Evolutionary conservation across 2,797 vertebrate genomes (phyloP).

Genomic region (Gymnocypris eckloni): DNA sequence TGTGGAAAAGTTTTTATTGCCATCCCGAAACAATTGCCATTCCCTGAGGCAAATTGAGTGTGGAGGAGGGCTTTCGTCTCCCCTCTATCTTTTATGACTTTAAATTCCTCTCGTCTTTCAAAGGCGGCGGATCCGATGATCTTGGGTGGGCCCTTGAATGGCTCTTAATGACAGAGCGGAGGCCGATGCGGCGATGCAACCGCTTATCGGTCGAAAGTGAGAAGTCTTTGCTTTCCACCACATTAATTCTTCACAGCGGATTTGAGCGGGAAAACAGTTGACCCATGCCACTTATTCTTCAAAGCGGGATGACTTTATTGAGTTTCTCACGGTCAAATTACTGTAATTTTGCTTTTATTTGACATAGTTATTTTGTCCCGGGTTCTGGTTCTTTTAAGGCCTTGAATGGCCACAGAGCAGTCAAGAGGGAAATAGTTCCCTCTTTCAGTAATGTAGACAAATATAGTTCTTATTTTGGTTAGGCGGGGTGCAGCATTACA

Average conservation of each 20-base stretch:
- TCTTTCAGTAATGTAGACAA: slow-evolving; percentile 81
- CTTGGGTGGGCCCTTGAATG: slow-evolving; percentile 73
- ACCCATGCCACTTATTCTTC: slow-evolving; percentile 33
- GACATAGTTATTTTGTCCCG: slow-evolving; percentile 48
- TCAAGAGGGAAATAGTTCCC: slow-evolving; percentile 78
- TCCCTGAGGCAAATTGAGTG: slow-evolving; percentile 60
- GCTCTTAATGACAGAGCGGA: slow-evolving; percentile 61
- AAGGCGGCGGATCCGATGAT: slow-evolving; percentile 63
- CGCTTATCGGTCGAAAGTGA: slow-evolving; percentile 53
- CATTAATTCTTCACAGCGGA: slow-evolving; percentile 56
- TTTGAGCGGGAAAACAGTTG: slow-evolving; percentile 47
- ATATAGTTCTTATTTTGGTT: slow-evolving; percentile 83
- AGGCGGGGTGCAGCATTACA: slow-evolving; percentile 75
- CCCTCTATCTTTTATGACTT: slow-evolving; percentile 67
- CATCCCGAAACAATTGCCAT: slow-evolving; percentile 55
- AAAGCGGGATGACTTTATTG: slow-evolving; percentile 44
- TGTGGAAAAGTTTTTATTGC: slow-evolving; percentile 58
- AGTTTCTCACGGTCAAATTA: slow-evolving; percentile 61
- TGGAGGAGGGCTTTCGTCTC: slow-evolving; percentile 47
- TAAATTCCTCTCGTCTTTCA: slow-evolving; percentile 73
- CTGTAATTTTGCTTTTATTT: slow-evolving; percentile 61
- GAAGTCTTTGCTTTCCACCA: slow-evolving; percentile 46
- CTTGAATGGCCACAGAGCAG: slow-evolving; percentile 59
- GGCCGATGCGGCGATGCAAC: slow-evolving; percentile 51
- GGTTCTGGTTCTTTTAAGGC: slow-evolving; percentile 43